Evolutionary conservation across 64 coral and sea anemone species (phyloP).

Genomic region (Montipora sp.): DNA sequence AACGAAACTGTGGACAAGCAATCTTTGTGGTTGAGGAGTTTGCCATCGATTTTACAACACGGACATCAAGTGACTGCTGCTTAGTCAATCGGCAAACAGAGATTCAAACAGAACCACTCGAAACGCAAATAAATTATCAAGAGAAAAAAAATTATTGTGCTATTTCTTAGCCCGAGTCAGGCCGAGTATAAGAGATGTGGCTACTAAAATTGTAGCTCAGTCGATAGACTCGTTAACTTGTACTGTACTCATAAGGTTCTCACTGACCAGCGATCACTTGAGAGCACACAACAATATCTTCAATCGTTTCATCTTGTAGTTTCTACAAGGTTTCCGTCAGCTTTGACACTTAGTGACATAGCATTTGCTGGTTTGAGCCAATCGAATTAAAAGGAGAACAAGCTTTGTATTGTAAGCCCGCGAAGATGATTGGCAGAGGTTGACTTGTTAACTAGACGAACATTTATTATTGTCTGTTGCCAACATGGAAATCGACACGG

Average conservation of each 20-base stretch:
- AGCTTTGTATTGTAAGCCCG: slow-evolving; percentile 98
- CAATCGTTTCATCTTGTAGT: slow-evolving; percentile 99
- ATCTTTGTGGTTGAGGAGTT: slow-evolving; percentile 87
- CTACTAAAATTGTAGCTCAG: slow-evolving; percentile 27
- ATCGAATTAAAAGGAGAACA: slow-evolving; percentile 99
- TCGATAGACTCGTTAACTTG: slow-evolving; percentile 30
- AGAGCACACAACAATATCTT: slow-evolving; percentile 78
- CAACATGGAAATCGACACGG: slow-evolving; percentile 96
- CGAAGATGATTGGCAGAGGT: slow-evolving; percentile 88
- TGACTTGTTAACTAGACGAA: slow-evolving; percentile 99
- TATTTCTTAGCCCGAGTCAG: slow-evolving; percentile 47
- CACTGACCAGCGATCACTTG: slow-evolving; percentile 41
- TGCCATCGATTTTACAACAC: slow-evolving; percentile 69
- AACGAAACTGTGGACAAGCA: slow-evolving; percentile 86
- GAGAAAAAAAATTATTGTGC: neutral
- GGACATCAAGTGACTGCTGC: slow-evolving; percentile 46
- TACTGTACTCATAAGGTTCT: slow-evolving; percentile 42
- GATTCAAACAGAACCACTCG: slow-evolving; percentile 73
- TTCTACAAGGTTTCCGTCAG: slow-evolving; percentile 91
- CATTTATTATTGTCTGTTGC: slow-evolving; percentile 99
- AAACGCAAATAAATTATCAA: slow-evolving; percentile 82
- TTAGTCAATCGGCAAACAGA: slow-evolving; percentile 43
- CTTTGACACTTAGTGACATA: slow-evolving; percentile 97
- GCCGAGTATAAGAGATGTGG: slow-evolving; percentile 12
- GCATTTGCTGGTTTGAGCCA: slow-evolving; percentile 78